phyloP scores from a whole-genome alignment of 1,140 invertebrate genomes.

The Caenorhabditis briggsae region DNA sequence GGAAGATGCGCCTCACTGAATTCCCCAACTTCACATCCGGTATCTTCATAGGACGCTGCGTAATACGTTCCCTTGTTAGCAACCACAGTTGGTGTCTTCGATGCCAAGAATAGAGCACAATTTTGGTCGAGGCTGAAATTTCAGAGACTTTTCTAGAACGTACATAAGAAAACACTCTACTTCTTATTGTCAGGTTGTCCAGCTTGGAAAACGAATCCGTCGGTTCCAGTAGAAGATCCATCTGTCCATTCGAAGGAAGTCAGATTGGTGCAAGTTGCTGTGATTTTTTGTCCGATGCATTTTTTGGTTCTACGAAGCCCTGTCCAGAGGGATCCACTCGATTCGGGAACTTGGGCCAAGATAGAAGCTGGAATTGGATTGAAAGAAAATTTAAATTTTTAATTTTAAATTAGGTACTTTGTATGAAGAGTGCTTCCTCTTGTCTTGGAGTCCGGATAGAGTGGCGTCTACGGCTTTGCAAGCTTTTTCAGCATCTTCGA shows the following conservation, averaged over 20 bases:
- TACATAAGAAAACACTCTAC: background rate
- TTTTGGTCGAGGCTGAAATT: background rate
- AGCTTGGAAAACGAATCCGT: background rate
- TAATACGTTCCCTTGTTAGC: background rate
- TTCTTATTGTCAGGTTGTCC: background rate
- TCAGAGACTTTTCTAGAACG: background rate
- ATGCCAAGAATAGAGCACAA: background rate
- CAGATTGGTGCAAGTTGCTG: background rate
- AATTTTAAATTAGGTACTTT: too few relatives aligned
- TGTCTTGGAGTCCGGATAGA: background rate
- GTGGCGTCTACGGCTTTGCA: background rate
- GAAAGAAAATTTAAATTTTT: background rate
- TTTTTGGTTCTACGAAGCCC: slow-evolving; percentile 14
- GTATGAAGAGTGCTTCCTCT: background rate
- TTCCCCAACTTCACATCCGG: background rate
- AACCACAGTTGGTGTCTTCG: background rate
- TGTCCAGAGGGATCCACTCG: background rate
- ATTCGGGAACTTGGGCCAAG: background rate
- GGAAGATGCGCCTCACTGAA: background rate
- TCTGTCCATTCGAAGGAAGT: slow-evolving; percentile 14
- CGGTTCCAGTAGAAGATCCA: background rate
- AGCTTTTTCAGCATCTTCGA: background rate
- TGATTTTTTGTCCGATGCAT: background rate
- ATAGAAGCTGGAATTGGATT: background rate
- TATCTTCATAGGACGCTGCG: background rate